Conservation (phyloP, 2,888 invertebrate genomes). For the Drosophila maculinotata region DNA sequence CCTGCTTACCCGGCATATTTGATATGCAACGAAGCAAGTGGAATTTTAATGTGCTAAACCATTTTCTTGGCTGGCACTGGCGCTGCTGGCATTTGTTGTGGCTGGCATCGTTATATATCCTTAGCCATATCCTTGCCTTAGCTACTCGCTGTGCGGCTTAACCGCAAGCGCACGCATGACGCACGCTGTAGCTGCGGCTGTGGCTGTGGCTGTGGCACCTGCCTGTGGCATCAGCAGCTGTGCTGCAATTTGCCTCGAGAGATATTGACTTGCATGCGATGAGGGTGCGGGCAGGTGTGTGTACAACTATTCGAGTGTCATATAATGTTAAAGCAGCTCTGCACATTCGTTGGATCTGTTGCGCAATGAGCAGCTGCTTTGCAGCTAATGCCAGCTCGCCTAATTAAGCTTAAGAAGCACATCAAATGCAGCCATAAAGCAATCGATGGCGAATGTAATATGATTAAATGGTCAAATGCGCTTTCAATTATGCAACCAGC, state of each 20-base stretch:
- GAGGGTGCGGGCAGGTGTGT: background rate
- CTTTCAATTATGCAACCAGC: slow-evolving; percentile 68
- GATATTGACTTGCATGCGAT: slow-evolving; percentile 43
- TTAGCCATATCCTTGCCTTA: slow-evolving; percentile 38
- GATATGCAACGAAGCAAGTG: slow-evolving; percentile 78
- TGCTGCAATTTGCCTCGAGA: slow-evolving; percentile 65
- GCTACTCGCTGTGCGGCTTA: slow-evolving; percentile 41
- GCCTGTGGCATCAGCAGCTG: slow-evolving; percentile 25
- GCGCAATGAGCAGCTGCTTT: slow-evolving; percentile 64
- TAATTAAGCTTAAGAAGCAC: slow-evolving; percentile 59
- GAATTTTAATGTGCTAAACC: slow-evolving; percentile 80
- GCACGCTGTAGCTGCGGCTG: slow-evolving; percentile 19
- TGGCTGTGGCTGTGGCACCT: slow-evolving; percentile 30
- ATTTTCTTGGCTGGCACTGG: slow-evolving; percentile 63
- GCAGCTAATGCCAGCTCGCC: slow-evolving; percentile 51
- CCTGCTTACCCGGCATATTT: slow-evolving; percentile 70
- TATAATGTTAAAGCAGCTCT: slow-evolving; percentile 46
- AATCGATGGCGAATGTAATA: slow-evolving; percentile 34
- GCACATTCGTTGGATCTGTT: slow-evolving; percentile 25
- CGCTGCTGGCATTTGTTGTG: slow-evolving; percentile 57
- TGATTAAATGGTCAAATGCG: slow-evolving; percentile 65
- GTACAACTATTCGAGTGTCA: slow-evolving; percentile 30
- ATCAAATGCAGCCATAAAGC: slow-evolving; percentile 28
- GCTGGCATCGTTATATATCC: slow-evolving; percentile 31
- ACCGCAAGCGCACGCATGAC: slow-evolving; percentile 52